Conservation (phyloP, 2,888 invertebrate genomes). For the Agriopis leucophaearia region DNA sequence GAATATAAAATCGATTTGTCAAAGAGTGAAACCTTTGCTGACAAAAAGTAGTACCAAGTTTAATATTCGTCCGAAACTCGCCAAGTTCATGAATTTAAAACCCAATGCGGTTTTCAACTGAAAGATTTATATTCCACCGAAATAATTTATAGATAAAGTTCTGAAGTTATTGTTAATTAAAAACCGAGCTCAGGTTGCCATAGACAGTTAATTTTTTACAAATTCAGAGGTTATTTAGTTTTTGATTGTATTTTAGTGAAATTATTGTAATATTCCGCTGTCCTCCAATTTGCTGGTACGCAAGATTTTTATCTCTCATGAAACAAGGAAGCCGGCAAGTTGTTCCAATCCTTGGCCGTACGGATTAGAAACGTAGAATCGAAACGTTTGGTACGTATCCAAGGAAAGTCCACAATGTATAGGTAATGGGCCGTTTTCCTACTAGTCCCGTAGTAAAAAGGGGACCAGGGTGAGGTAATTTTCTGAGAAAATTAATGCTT, state of each 20-base stretch:
- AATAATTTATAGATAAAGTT: conserved; percentile 36
- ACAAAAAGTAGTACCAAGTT: conserved; percentile 37
- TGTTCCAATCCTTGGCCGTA: too few species aligned
- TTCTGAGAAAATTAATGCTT: too few species aligned
- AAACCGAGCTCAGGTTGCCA: conserved; percentile 11
- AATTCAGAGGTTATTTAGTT: neutral
- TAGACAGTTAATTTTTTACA: conserved; percentile 3
- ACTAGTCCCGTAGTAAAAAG: too few species aligned
- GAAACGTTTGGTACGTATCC: too few species aligned
- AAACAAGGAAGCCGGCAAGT: too few species aligned
- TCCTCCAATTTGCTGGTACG: too few species aligned
- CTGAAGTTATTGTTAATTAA: conserved; percentile 31
- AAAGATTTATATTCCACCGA: conserved; percentile 41
- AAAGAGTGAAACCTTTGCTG: conserved; percentile 18
- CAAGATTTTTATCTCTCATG: too few species aligned
- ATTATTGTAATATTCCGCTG: neutral
- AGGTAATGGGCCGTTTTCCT: too few species aligned
- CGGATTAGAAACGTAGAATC: too few species aligned
- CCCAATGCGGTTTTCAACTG: conserved; percentile 22
- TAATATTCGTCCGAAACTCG: conserved; percentile 43
- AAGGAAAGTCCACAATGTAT: too few species aligned
- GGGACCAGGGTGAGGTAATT: too few species aligned
- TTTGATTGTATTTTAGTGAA: neutral
- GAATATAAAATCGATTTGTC: conserved; percentile 14
- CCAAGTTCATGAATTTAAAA: conserved; percentile 47